These are phyloP conservation scores for Selenia dentaria DNA, from an alignment of 2,888 invertebrate species.

Conservation along the genomic window DNA sequence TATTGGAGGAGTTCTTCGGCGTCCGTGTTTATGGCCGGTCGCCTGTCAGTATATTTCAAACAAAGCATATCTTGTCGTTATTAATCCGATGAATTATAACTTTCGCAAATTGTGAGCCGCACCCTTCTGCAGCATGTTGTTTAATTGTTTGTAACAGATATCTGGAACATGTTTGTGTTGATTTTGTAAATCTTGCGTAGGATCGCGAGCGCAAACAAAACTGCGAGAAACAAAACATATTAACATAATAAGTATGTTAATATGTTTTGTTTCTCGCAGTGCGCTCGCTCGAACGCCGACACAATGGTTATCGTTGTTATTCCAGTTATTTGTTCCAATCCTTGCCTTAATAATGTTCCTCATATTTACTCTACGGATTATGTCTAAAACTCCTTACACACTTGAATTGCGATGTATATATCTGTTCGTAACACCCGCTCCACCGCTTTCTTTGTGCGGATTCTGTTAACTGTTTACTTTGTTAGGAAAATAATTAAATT, in stretches of 20 bases:
- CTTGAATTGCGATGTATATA: neutral
- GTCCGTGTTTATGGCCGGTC: no score
- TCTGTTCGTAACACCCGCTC: neutral
- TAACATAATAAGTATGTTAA: conserved; percentile 4
- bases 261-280: conserved; percentile 5
- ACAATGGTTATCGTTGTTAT: conserved; percentile 14
- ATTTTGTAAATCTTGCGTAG: neutral
- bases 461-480: no score
- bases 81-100: no score
- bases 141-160: neutral
- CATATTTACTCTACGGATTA: conserved; percentile 12
- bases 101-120: no score
- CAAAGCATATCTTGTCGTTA: no score
- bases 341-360: conserved; percentile 8
- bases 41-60: no score
- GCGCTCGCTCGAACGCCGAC: conserved; percentile 2
- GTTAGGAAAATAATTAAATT: no score
- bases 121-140: neutral
- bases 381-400: conserved; percentile 2
- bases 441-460: no score
- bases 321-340: conserved; percentile 20
- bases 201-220: neutral
- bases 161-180: neutral
- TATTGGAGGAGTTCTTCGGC: no score
- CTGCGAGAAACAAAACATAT: no score